Evolutionary conservation across 1,140 invertebrate genomes (phyloP), one percentile per base, ranked within the genome.

Genomic region (Leucophenga varia): DNA sequence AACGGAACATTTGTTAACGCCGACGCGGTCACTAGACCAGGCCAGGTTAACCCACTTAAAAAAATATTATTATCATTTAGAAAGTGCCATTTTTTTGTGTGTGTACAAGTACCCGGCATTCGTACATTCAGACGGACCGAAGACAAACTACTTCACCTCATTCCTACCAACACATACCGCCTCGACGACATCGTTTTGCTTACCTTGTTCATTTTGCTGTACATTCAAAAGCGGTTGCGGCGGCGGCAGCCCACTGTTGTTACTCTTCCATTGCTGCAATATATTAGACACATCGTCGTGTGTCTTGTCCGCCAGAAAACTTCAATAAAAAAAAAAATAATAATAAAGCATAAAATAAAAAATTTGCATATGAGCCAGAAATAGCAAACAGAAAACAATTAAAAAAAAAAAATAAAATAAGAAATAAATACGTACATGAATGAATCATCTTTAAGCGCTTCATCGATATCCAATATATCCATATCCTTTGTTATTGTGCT

Each of bases 371-470:
- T 46, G 45, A 50, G 35, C 41, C 42, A 30, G 3, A 41, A 32
- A 43, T 34, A 45, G 20, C 39, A 12, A 31, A 46, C 20, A 30
- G 21, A 10, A 28, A 45, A 48, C 39, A 44, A 9, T 37, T n/a
- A n/a, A n/a, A n/a, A n/a, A n/a, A 13, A 13, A 49, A 40, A 59
- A 38, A 51, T 32, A 44, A n/a, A 35, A 9, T 1, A 2, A 39
- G 20, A 43, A 16, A 20, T 31, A 48, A 35, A 44, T 47, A 58
- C 70, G 59, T 57, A 73, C 70, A 71, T 69, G 64, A 69, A 73
- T 58, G 70, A 73, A 73, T 73, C 70, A 71, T 73, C 70, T 56
- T 73, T 73, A 22, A 73, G 53, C 31, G 60, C 70, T 55, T 73
- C 70, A 55, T 73, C 70, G 48, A 73, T 73, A 30, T 73, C 70